Evolutionary conservation across 2,797 vertebrate genomes (phyloP).

Genomic region (Sebastes vulpes): DNA sequence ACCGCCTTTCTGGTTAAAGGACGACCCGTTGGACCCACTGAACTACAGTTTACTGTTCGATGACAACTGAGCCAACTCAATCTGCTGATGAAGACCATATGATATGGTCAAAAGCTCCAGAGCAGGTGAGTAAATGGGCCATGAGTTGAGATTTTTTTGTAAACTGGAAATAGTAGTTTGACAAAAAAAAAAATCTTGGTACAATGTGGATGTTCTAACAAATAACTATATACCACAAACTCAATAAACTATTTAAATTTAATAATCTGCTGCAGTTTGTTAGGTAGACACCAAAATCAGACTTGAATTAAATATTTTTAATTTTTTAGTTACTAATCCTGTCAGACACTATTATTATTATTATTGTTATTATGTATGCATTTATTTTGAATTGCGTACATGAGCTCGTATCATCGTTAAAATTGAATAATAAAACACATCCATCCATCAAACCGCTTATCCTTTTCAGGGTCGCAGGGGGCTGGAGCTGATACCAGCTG

Average conservation of each 20-base stretch:
- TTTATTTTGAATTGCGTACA: background rate
- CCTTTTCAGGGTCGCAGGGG: no score
- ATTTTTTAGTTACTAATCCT: background rate
- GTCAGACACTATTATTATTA: no score
- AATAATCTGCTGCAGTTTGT: background rate
- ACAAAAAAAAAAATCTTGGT: background rate
- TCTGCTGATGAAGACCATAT: background rate
- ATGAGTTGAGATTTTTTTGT: background rate
- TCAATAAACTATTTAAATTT: background rate
- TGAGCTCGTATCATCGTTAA: no score
- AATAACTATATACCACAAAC: background rate
- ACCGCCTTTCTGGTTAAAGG: background rate
- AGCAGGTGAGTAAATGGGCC: background rate
- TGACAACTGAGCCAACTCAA: background rate
- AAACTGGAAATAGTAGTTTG: background rate
- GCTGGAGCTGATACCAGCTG: no score
- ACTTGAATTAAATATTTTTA: background rate
- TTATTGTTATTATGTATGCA: background rate
- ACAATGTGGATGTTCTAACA: background rate
- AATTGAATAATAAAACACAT: no score
- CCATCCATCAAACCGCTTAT: no score
- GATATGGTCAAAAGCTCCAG: background rate
- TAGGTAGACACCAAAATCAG: background rate
- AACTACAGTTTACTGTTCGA: background rate
- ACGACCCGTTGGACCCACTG: background rate